phyloP scores from a whole-genome alignment of 2,113 vertebrate genomes.

The Bos indicus region DNA sequence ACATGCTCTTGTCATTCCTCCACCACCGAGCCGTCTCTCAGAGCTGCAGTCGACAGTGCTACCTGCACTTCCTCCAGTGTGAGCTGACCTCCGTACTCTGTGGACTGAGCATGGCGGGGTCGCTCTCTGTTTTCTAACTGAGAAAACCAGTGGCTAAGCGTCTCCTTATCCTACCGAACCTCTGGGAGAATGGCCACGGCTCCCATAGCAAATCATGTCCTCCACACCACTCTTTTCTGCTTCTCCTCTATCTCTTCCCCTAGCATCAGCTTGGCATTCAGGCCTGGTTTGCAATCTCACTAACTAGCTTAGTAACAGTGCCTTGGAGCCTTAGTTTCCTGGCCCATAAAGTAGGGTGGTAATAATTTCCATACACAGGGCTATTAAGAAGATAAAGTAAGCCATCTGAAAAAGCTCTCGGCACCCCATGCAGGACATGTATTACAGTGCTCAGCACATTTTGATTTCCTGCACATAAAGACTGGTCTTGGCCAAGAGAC shows the following conservation, averaged over 20 bases:
- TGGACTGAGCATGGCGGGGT: background rate
- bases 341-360: background rate
- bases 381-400: background rate
- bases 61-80: background rate
- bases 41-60: background rate
- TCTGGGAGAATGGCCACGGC: background rate
- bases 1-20: background rate
- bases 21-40: background rate
- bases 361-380: slow-evolving; percentile 7
- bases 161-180: background rate
- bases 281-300: background rate
- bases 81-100: background rate
- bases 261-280: background rate
- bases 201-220: background rate
- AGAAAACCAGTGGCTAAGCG: background rate
- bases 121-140: background rate
- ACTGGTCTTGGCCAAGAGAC: background rate
- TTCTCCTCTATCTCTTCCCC: background rate
- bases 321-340: background rate
- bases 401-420: background rate
- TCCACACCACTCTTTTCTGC: background rate
- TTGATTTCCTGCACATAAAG: background rate
- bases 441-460: background rate
- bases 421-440: background rate
- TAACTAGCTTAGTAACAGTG: background rate